Evolutionary conservation across 2,797 vertebrate species (phyloP).

Genomic region (Balearica regulorum): DNA sequence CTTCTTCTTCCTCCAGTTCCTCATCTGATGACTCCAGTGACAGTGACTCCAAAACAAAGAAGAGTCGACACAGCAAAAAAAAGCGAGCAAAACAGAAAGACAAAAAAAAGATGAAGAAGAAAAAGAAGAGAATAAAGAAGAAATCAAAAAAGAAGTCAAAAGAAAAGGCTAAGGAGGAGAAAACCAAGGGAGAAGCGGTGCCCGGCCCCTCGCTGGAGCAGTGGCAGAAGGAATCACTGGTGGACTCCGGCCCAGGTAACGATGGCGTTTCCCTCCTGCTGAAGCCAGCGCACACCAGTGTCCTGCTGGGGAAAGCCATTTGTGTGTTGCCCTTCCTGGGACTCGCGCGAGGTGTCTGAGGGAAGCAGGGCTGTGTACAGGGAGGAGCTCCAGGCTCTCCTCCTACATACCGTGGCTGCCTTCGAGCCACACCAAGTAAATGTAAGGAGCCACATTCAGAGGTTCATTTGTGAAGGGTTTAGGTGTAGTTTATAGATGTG

Average conservation of each 20-base stretch:
- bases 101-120: slow-evolving; percentile 68
- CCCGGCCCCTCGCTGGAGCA: slow-evolving; percentile 81
- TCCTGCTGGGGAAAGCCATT: rapidly evolving
- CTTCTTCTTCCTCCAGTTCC: slow-evolving; percentile 73
- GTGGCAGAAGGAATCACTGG: slow-evolving; percentile 82
- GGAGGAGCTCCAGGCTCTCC: not conserved
- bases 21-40: slow-evolving; percentile 75
- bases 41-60: slow-evolving; percentile 70
- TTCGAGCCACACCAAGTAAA: not conserved
- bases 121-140: slow-evolving; percentile 67
- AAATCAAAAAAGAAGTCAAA: slow-evolving; percentile 68
- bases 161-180: slow-evolving; percentile 60
- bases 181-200: slow-evolving; percentile 47
- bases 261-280: not conserved
- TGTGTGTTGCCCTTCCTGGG: rapidly evolving
- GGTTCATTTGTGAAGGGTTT: not conserved
- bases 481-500: not conserved
- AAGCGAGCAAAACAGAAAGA: slow-evolving; percentile 74
- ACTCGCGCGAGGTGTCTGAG: rapidly evolving
- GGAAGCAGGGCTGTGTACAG: not conserved
- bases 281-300: not conserved
- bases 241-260: slow-evolving; percentile 86
- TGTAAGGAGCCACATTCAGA: not conserved
- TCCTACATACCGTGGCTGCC: rapidly evolving
- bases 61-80: slow-evolving; percentile 76